These are phyloP conservation scores for Erannis defoliaria DNA, from an alignment of 2,888 invertebrate genomes.

Conservation along the genomic window DNA sequence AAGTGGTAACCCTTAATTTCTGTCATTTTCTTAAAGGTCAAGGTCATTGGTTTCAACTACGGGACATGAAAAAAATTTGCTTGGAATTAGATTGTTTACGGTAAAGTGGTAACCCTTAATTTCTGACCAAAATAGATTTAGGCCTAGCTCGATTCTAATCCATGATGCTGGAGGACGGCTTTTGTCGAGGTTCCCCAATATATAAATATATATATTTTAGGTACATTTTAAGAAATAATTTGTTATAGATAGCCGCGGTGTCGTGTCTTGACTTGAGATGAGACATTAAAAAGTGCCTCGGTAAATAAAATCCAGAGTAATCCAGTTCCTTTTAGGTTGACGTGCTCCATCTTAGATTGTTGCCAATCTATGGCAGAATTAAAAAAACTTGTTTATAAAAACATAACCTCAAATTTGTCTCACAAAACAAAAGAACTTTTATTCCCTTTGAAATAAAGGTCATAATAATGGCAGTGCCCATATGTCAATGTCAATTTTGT, in stretches of 20 bases:
- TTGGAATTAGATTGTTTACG: background rate
- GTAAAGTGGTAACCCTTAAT: background rate
- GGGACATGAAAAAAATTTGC: background rate
- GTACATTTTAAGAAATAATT: too few relatives aligned
- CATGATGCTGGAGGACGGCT: too few relatives aligned
- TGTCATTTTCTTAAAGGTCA: background rate
- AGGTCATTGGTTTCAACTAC: background rate
- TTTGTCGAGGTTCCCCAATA: too few relatives aligned
- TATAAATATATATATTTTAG: too few relatives aligned
- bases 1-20: background rate
- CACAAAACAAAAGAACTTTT: background rate
- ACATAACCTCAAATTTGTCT: conserved; percentile 3
- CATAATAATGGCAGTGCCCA: background rate
- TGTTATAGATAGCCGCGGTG: too few relatives aligned
- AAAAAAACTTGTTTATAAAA: background rate
- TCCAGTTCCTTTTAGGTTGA: too few relatives aligned
- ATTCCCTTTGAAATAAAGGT: background rate
- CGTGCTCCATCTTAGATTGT: too few relatives aligned
- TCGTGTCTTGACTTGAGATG: too few relatives aligned
- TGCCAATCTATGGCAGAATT: background rate
- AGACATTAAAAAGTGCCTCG: too few relatives aligned
- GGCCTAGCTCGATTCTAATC: too few relatives aligned
- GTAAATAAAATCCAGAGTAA: too few relatives aligned
- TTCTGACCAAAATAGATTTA: too few relatives aligned
- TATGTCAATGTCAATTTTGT: background rate